A percentile compares a stretch with the other conserved stretches of the same genome.
Evolutionary conservation across 2,888 invertebrate genomes (phyloP).

Genomic region (Protodeltote pygarga): DNA sequence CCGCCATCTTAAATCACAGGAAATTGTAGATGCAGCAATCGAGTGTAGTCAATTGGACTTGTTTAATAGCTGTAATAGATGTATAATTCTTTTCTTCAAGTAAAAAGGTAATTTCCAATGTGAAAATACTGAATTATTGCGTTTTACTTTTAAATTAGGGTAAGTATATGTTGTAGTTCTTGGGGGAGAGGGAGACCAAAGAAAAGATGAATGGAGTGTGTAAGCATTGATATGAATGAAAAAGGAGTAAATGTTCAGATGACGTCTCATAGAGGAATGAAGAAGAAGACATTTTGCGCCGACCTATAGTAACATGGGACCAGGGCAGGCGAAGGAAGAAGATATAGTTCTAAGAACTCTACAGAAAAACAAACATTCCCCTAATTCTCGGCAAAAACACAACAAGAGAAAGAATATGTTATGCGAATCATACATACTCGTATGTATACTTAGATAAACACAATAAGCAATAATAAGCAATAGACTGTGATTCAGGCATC

Average conservation of each 20-base stretch:
- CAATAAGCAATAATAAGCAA: constrained; percentile 2
- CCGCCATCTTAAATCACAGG: constrained; percentile 16
- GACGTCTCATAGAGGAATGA: too few species aligned
- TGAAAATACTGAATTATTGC: constrained; percentile 13
- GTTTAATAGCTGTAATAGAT: constrained; percentile 29
- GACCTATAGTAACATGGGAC: too few species aligned
- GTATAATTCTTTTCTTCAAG: constrained; percentile 14
- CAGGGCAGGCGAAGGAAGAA: too few species aligned
- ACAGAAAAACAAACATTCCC: too few species aligned
- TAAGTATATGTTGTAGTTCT: too few species aligned
- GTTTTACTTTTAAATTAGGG: constrained; percentile 27
- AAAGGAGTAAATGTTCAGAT: too few species aligned
- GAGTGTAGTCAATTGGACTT: constrained; percentile 7
- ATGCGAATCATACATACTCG: constrained; percentile 29
- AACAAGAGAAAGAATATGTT: not conserved
- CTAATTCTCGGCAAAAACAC: constrained; percentile 1
- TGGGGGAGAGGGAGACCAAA: too few species aligned
- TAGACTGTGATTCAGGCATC: constrained; percentile 32
- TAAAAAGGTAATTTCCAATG: constrained; percentile 1
- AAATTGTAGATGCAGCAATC: constrained; percentile 21
- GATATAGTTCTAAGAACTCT: too few species aligned
- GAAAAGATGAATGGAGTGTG: too few species aligned
- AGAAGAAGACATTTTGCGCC: too few species aligned
- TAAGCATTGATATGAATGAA: too few species aligned
- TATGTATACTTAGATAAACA: constrained; percentile 5